Evolutionary conservation across 2,888 invertebrate genomes (phyloP), one percentile per base, ranked within the genome.

Genomic region (Drosophila vallismaia): DNA sequence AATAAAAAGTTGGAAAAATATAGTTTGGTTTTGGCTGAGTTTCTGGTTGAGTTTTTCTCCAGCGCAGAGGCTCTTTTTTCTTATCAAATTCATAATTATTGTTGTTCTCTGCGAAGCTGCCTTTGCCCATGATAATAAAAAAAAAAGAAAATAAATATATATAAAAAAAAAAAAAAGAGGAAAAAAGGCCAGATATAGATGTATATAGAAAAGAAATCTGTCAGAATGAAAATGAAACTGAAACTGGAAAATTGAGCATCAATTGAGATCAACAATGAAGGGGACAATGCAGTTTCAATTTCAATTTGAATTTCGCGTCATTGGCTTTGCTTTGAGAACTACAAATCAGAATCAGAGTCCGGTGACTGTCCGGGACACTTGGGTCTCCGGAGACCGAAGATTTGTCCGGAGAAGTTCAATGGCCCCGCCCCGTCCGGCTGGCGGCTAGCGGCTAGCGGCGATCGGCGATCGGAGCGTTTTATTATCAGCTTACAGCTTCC

Each of bases 241-340:
- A 56, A 56, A 49, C 46, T 9, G 62, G 53, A 33, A 63, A 66
- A 64, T 66, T 66, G 64, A 48, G 64, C 42, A 12, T 64, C 53
- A 66, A 66, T 64, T 66, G 54, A 54, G 64, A 40, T 64, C 54
- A 64, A 54, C 64, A 64, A 63, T 53, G 44, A 19, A 44, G 12
- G 12, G 12, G 6, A 44, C n/a, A 44, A 24, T 44, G 10, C 49
- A 49, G 9, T 9, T 24, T 5, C 40, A 42, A 42, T 42, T 36
- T 12, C 8, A 36, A 36, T n/a, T 36, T n/a, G 10, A n/a, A 4
- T 33, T 33, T 10, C 19, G 19, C 19, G 19, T 19, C 19, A 19
- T 19, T 19, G 19, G 19, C 19, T 28, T 28, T 28, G 28, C 28
- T 6, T 28, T 28, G 28, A 3, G 4, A 28, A 28, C 28, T 28